Base-by-base conservation (phyloP, 2,888 invertebrate species). In the Lepidonotus clava region DNA sequence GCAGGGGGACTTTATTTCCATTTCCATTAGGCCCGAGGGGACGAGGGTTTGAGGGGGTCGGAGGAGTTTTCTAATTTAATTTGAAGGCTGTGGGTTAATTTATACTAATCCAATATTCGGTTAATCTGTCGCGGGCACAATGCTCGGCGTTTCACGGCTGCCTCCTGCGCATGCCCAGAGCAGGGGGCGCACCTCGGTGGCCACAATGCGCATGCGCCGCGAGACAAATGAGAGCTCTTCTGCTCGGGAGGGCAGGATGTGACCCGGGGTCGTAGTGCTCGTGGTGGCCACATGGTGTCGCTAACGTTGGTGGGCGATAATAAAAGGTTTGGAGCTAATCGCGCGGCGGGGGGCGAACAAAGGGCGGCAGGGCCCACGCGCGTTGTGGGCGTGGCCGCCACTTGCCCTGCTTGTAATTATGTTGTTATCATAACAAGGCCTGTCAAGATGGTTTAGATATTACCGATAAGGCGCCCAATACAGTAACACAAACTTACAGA, bases 271-370 rank as follows among this genome's bases (percentile, higher is more conserved):
- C 80, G 80, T 51, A 32, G 80, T 80, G 80, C 21, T 28, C 80
- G 46, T 46, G 80, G 80, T 28, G 80, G 80, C 80, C 80, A 80
- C 80, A 80, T 80, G 80, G 80, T 80, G 80, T 80, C 80, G 80
- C 80, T 46, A 71, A 34, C 71, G 38, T 71, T 38, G 71, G 80
- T 80, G 80, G 80, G 51, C 80, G 80, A 80, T 41, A 46, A 71
- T 71, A 71, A 71, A n/a, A 71, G 71, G 71, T 34, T 71, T 18
- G 14, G 36, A 71, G 71, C 71, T 71, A 71, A 71, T 71, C 71
- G 71, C 71, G 71, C 38, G 71, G 21, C 36, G 71, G 71, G 71
- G 38, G 2, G 34, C 71, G 71, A 71, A 71, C 71, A 71, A 71
- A 71, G 71, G 71, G 32, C 36, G 1, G 36, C 21, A 18, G 38